Evolutionary conservation across 1,140 invertebrate genomes (phyloP).

Genomic region (Drosophila equinoxialis): DNA sequence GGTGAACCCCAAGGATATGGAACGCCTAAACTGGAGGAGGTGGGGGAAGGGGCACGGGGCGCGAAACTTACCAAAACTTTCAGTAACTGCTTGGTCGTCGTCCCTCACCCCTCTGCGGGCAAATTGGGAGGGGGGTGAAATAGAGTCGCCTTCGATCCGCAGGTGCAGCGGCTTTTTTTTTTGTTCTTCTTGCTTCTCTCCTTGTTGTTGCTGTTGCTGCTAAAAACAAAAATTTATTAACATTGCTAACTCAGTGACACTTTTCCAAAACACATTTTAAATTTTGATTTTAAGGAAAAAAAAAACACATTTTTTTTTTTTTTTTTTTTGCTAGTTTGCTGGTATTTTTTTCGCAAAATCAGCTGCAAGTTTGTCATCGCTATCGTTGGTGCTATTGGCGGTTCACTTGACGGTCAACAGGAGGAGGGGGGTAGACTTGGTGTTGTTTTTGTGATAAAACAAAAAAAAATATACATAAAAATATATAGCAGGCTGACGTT

Average conservation of each 20-base stretch:
- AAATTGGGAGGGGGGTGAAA: not conserved
- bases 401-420: not conserved
- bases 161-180: not conserved
- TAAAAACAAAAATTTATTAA: not conserved
- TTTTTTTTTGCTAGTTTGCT: not conserved
- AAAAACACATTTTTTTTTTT: not conserved
- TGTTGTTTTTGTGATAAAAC: slow-evolving; percentile 61
- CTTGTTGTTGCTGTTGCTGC: not conserved
- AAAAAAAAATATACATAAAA: slow-evolving; percentile 33
- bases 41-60: too few species aligned
- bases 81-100: slow-evolving; percentile 9
- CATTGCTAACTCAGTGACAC: not conserved
- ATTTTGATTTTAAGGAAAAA: not conserved
- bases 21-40: not conserved
- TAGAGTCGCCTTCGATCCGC: slow-evolving; percentile 10
- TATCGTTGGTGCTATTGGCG: slow-evolving; percentile 25
- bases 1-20: slow-evolving; percentile 40
- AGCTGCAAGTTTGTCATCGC: slow-evolving; percentile 13
- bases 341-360: slow-evolving; percentile 1
- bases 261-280: not conserved
- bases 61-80: not conserved
- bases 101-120: not conserved
- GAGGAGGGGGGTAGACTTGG: not conserved
- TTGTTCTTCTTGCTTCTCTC: not conserved
- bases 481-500: slow-evolving; percentile 35